Percentiles rank a stretch among this genome's conserved stretches.
Conservation (phyloP, 2,888 invertebrate species). For the Fabriciana adippe region DNA sequence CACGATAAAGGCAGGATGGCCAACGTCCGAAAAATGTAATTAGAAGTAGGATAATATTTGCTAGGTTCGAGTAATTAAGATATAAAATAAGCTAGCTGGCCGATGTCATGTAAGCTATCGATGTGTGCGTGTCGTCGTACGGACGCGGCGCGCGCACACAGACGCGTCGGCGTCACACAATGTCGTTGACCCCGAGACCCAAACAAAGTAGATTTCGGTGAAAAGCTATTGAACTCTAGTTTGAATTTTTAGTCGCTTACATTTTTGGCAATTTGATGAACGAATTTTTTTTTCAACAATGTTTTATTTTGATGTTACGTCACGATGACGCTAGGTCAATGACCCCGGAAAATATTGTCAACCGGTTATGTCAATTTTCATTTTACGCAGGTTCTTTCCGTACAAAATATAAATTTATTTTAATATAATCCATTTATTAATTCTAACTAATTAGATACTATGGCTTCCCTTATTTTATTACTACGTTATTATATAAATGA, state of each 20-base stretch:
- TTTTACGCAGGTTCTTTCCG: constrained; percentile 22
- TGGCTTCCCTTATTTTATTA: no score
- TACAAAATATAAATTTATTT: not conserved
- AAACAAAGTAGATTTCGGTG: constrained; percentile 82
- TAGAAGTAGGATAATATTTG: constrained; percentile 40
- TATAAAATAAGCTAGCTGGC: constrained; percentile 62
- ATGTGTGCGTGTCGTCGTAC: constrained; percentile 65
- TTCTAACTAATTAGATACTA: no score
- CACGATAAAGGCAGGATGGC: not conserved
- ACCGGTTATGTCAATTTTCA: constrained; percentile 46
- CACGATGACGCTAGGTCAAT: constrained; percentile 48
- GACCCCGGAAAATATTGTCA: constrained; percentile 69
- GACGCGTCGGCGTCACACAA: constrained; percentile 64
- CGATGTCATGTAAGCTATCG: constrained; percentile 45
- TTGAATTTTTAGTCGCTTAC: constrained; percentile 65
- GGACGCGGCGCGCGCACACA: constrained; percentile 70
- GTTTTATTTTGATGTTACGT: constrained; percentile 50
- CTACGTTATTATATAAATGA: not conserved
- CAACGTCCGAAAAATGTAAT: constrained; percentile 31
- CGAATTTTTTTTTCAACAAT: constrained; percentile 33
- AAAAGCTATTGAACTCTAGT: constrained; percentile 81
- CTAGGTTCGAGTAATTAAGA: constrained; percentile 61
- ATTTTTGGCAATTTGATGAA: constrained; percentile 58
- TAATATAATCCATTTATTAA: no score
- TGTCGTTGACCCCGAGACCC: constrained; percentile 78